Evolutionary conservation across 2,888 invertebrate species (phyloP), one percentile per base, ranked within the genome.

Genomic region (Zygaena filipendulae): DNA sequence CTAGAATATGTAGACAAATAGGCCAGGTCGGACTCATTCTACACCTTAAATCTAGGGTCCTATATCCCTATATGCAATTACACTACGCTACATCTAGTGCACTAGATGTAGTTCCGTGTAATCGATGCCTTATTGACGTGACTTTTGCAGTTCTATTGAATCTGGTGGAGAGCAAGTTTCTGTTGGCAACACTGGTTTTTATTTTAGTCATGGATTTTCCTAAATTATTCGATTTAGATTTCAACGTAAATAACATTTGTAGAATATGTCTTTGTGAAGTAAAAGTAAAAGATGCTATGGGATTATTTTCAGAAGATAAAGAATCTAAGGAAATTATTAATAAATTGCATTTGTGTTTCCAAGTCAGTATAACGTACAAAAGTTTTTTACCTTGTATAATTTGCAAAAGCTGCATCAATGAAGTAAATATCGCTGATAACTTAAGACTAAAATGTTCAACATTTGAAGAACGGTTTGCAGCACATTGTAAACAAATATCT

Each of bases 401-500:
- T 35, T 79, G 77, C 38, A 38, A 36, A 3, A 31, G 41, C 14
- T 79, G 77, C 39, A 24, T 59, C 12, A 27, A 47, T 21, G 68
- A 72, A 38, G 39, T 77, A 30, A 48, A 59, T 20, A 43, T 38
- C 8, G 61, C 66, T 7, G 42, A 62, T 30, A 53, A 39, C 13
- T 74, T 79, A 38, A 51, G 62, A 31, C 31, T 47, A 5, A 75
- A 71, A 42, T 79, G 74, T 44, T 27, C 59, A 22, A 43, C 54
- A 16, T 59, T 67, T 25, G 54, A 64, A 43, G 50, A 68, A 33
- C 52, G 59, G 10, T 58, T 61, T 35, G 34, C 36, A 28, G 25
- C 36, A 19, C 44, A 48, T 30, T 48, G 26, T 29, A 39, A 47
- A 25, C 11, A 39, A 23, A 13, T 36, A 13, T 13, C 18, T 13